Percentiles rank a stretch among this genome's conserved stretches.
Conservation (phyloP, 2,888 invertebrate species). For the Chironomus tentans region DNA sequence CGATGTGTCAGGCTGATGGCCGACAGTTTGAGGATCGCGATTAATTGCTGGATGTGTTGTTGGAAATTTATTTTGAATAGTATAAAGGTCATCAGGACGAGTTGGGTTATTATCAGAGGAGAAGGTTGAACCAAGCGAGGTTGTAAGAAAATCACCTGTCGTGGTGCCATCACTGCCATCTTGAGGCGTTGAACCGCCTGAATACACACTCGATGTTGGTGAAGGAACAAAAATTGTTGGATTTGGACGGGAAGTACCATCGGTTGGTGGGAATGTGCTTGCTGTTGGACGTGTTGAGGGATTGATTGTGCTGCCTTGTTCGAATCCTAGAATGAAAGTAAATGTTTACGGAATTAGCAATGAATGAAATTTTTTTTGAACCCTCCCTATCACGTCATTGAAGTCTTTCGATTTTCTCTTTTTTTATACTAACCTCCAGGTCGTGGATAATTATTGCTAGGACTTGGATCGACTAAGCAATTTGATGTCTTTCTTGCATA, state of each 20-base stretch:
- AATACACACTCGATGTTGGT: not conserved
- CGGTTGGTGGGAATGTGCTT: slow-evolving; percentile 8
- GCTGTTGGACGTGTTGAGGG: slow-evolving; percentile 13
- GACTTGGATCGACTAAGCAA: slow-evolving; percentile 40
- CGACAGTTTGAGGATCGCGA: not conserved
- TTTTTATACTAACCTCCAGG: slow-evolving; percentile 7
- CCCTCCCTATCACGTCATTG: no score
- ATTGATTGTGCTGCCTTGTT: not conserved
- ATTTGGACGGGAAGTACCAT: not conserved
- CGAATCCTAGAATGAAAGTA: not conserved
- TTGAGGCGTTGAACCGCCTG: not conserved
- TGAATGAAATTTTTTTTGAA: no score
- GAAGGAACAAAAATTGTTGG: slow-evolving; percentile 1
- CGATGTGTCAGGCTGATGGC: not conserved
- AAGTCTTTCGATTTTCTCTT: no score
- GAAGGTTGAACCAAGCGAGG: not conserved
- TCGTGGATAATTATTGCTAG: slow-evolving; percentile 18
- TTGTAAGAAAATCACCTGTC: slow-evolving; percentile 10
- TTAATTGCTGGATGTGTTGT: slow-evolving; percentile 4
- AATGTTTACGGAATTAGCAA: no score
- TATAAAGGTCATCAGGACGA: slow-evolving; percentile 10
- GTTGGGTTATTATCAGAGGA: not conserved
- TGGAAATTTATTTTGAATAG: slow-evolving; percentile 6
- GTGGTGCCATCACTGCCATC: slow-evolving; percentile 5
- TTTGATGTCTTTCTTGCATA: slow-evolving; percentile 47